A percentile compares a stretch with the other conserved stretches of the same genome.
These are phyloP conservation scores for Zosterops lateralis DNA, from an alignment of 2,113 vertebrate genomes.

Conservation along the genomic window DNA sequence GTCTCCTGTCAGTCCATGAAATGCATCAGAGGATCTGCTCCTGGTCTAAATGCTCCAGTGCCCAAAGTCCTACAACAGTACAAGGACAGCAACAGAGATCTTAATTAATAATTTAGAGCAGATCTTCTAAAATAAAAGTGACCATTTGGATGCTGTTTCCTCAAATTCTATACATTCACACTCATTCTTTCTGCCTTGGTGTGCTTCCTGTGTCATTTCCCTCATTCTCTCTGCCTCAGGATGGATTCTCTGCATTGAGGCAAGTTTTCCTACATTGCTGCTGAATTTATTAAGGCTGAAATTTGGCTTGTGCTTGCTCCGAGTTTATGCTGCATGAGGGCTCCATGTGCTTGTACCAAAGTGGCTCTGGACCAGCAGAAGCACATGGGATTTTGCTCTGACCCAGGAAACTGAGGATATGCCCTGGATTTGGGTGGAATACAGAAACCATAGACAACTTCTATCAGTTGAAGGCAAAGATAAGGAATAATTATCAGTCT, in stretches of 20 bases:
- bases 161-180: neutral
- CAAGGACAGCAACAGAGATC: neutral
- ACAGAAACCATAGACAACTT: neutral
- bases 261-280: neutral
- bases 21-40: neutral
- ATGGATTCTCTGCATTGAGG: neutral
- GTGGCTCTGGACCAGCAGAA: neutral
- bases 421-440: neutral
- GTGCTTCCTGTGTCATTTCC: neutral
- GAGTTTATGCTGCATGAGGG: neutral
- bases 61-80: neutral
- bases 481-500: neutral
- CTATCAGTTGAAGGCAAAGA: neutral
- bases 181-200: neutral
- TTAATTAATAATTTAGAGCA: neutral
- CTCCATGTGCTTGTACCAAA: neutral
- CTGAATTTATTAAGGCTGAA: neutral
- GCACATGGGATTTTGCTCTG: rapidly evolving
- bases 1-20: neutral
- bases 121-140: neutral
- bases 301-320: neutral
- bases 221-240: neutral
- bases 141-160: neutral
- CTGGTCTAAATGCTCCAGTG: neutral
- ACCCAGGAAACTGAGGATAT: neutral